Evolutionary conservation across 2,888 invertebrate species (phyloP).

Genomic region (Harpagoxenus sublaevis): DNA sequence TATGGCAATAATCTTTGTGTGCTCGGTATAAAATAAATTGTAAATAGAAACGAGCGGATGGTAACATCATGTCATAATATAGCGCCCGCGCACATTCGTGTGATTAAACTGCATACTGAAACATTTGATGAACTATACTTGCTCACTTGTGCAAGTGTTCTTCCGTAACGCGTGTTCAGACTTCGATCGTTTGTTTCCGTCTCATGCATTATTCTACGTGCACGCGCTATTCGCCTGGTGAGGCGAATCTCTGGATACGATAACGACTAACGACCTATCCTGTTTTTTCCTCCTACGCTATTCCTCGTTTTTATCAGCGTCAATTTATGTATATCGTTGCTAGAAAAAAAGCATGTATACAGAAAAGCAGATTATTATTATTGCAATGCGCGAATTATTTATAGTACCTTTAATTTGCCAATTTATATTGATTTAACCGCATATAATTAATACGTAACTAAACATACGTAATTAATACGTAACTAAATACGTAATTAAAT

Average conservation of each 20-base stretch:
- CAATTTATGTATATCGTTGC: conserved; percentile 22
- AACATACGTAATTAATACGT: no score
- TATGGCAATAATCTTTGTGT: neutral
- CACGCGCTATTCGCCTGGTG: conserved; percentile 64
- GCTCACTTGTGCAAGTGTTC: conserved; percentile 35
- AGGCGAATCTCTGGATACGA: conserved; percentile 56
- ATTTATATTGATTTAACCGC: neutral
- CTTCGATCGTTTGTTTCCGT: conserved; percentile 59
- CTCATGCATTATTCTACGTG: conserved; percentile 74
- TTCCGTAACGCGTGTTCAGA: conserved; percentile 54
- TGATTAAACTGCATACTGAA: conserved; percentile 26
- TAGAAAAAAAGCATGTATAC: neutral
- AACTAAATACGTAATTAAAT: neutral
- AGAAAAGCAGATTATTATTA: conserved; percentile 24
- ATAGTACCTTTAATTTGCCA: neutral
- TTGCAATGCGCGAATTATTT: neutral
- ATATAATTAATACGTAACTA: neutral
- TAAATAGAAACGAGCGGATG: neutral
- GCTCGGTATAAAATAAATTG: neutral
- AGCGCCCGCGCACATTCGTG: neutral
- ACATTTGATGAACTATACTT: conserved; percentile 51
- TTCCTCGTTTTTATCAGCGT: neutral
- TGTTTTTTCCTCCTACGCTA: conserved; percentile 24
- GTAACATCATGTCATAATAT: neutral
- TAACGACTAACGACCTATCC: conserved; percentile 63